Evolutionary conservation across 1,140 invertebrate species (phyloP).

Genomic region (Drosophila oshimai): DNA sequence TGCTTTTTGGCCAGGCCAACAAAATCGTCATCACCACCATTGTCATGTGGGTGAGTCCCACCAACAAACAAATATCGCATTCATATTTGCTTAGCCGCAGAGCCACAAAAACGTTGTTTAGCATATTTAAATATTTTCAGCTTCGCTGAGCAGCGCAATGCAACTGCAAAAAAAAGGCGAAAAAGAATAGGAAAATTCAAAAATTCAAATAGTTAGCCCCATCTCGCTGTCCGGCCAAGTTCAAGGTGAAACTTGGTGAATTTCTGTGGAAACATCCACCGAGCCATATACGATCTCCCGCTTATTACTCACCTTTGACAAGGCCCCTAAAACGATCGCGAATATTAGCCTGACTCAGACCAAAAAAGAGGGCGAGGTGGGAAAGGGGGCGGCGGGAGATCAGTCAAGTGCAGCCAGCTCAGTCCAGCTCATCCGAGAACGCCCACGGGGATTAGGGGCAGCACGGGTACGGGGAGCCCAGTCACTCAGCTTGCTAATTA

Average conservation of each 20-base stretch:
- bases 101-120: conserved; percentile 7
- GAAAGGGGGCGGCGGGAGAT: neutral
- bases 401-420: conserved; percentile 33
- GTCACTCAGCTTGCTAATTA: conserved; percentile 35
- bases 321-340: conserved; percentile 20
- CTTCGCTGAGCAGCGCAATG: conserved; percentile 52
- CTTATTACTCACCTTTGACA: conserved; percentile 51
- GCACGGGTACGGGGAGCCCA: neutral
- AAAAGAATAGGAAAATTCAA: conserved; percentile 30
- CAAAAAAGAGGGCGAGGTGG: neutral
- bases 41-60: conserved; percentile 51
- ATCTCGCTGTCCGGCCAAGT: conserved; percentile 23
- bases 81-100: conserved; percentile 46
- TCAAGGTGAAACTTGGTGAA: conserved; percentile 34
- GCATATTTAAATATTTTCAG: conserved; percentile 58
- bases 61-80: conserved; percentile 41
- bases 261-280: conserved; percentile 38
- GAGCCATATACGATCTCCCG: conserved; percentile 25
- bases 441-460: neutral
- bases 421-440: conserved; percentile 20
- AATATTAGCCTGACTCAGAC: conserved; percentile 25
- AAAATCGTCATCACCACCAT: conserved; percentile 49
- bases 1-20: conserved; percentile 51
- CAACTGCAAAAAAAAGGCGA: conserved; percentile 43
- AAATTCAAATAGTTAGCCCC: conserved; percentile 24